Percentiles rank a stretch among this genome's conserved stretches.
Evolutionary conservation across 2,888 invertebrate species (phyloP).

Genomic region (Drosophila kokeensis): DNA sequence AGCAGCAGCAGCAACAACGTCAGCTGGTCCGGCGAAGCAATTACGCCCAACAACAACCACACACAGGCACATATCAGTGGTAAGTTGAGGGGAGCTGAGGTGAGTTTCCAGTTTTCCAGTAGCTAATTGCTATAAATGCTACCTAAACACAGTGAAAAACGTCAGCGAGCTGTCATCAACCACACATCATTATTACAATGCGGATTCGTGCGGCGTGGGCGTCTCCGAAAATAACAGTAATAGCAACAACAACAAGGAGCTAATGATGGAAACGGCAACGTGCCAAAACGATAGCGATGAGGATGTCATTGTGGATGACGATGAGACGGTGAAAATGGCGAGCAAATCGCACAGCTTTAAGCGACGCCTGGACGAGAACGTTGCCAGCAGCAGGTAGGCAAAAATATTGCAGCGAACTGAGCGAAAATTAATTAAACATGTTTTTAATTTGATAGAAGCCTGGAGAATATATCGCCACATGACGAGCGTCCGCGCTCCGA

Average conservation of each 20-base stretch:
- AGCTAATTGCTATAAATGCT: slow-evolving; percentile 19
- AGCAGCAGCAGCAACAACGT: slow-evolving; percentile 67
- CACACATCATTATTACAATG: slow-evolving; percentile 84
- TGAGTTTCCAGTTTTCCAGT: background rate
- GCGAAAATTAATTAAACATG: background rate
- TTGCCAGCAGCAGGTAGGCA: slow-evolving; percentile 80
- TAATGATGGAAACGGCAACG: slow-evolving; percentile 76
- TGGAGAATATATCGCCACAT: slow-evolving; percentile 80
- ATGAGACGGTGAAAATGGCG: slow-evolving; percentile 82
- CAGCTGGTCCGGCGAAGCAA: slow-evolving; percentile 64
- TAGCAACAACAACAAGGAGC: slow-evolving; percentile 72
- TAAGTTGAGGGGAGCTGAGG: slow-evolving; percentile 40
- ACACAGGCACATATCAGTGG: slow-evolving; percentile 82
- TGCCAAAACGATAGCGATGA: slow-evolving; percentile 85
- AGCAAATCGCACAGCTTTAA: slow-evolving; percentile 67
- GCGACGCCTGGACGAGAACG: slow-evolving; percentile 82
- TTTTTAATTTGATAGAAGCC: slow-evolving; percentile 52
- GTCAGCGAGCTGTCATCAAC: slow-evolving; percentile 84
- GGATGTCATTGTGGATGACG: slow-evolving; percentile 85
- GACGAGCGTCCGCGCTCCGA: slow-evolving; percentile 84
- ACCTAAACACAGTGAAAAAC: slow-evolving; percentile 80
- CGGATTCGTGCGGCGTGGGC: slow-evolving; percentile 83
- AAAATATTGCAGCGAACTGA: background rate
- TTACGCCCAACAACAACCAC: slow-evolving; percentile 37
- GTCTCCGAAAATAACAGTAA: slow-evolving; percentile 51